These are phyloP conservation scores for Drosophila hawaiiensis DNA, from an alignment of 2,888 invertebrate genomes.

Conservation along the genomic window DNA sequence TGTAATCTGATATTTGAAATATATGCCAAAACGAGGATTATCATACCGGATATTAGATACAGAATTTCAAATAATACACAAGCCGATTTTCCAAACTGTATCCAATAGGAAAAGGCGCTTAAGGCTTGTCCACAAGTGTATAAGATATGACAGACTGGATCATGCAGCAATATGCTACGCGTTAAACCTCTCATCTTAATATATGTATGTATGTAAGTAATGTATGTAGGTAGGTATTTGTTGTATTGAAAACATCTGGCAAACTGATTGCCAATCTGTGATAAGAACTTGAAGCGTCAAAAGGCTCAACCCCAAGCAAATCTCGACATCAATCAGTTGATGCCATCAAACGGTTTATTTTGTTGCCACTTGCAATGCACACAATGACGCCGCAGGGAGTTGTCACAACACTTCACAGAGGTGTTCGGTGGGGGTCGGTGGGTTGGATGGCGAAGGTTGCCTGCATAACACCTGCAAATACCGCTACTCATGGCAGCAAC, in stretches of 20 bases:
- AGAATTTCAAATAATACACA: background rate
- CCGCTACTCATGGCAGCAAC: background rate
- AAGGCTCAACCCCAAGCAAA: conserved; percentile 23
- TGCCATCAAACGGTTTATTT: conserved; percentile 68
- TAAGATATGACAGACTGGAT: conserved; percentile 2
- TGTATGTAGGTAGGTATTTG: background rate
- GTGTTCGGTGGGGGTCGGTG: background rate
- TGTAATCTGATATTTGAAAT: background rate
- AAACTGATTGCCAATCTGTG: conserved; percentile 46
- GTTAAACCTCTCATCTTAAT: background rate
- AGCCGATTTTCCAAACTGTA: background rate
- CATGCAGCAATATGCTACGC: conserved; percentile 22
- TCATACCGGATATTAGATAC: conserved; percentile 17
- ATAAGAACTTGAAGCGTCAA: conserved; percentile 20
- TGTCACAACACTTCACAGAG: conserved; percentile 9
- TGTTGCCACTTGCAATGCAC: conserved; percentile 52
- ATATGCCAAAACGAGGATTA: background rate
- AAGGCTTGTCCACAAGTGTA: background rate
- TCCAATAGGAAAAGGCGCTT: background rate
- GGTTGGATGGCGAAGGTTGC: conserved; percentile 2
- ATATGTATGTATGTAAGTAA: background rate
- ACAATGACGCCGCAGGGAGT: conserved; percentile 75
- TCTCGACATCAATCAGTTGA: conserved; percentile 56
- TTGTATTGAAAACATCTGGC: conserved; percentile 16
- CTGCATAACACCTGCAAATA: conserved; percentile 45